phyloP scores from a whole-genome alignment of 1,140 invertebrate genomes.

The Caenorhabditis tropicalis region DNA sequence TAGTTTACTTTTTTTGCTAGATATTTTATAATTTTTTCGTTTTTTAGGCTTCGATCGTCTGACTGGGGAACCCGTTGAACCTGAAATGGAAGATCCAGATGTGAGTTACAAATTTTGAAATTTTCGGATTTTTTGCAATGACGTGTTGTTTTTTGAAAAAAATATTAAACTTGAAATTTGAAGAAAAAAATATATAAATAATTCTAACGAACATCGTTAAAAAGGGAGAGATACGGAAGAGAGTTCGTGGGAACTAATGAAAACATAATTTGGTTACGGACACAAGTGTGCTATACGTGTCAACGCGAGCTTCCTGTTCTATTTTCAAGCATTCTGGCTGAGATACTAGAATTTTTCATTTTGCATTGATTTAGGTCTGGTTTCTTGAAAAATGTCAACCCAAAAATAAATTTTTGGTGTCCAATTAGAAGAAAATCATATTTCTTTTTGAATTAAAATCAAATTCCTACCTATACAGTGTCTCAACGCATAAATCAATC shows the following conservation, averaged over 20 bases:
- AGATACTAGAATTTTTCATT: too few species aligned
- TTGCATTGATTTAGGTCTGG: too few species aligned
- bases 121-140: neutral
- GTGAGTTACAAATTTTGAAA: neutral
- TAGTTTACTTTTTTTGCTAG: neutral
- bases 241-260: constrained; percentile 25
- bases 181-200: neutral
- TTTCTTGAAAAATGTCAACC: too few species aligned
- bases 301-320: neutral
- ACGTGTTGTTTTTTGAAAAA: neutral
- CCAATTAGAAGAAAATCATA: too few species aligned
- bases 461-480: too few species aligned
- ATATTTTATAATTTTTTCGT: neutral
- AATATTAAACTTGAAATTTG: neutral
- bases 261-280: constrained; percentile 4
- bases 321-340: neutral
- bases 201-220: neutral
- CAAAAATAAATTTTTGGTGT: too few species aligned
- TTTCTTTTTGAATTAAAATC: too few species aligned
- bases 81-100: constrained; percentile 25
- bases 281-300: neutral
- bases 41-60: constrained; percentile 24
- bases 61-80: neutral
- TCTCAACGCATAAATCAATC: too few species aligned
- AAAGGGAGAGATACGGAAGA: neutral